phyloP scores from a whole-genome alignment of 2,113 vertebrate species.

The Clupea harengus region DNA sequence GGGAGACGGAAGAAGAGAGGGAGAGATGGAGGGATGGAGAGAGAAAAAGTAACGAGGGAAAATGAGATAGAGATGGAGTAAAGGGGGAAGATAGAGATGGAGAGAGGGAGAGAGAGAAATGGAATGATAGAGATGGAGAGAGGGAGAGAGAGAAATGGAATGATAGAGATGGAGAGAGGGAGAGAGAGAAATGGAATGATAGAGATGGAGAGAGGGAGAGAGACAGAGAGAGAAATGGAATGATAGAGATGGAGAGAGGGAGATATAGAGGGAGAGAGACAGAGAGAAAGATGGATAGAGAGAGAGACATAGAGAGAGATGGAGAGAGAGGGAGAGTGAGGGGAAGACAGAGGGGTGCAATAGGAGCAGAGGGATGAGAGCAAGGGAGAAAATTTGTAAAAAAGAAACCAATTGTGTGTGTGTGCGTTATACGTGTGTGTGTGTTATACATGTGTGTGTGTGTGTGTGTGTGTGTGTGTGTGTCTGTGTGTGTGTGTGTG shows the following conservation, averaged over 20 bases:
- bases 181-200: background rate
- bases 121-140: background rate
- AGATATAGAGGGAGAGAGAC: background rate
- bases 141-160: slow-evolving; percentile 10
- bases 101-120: background rate
- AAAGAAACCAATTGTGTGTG: background rate
- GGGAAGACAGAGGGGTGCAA: background rate
- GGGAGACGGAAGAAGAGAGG: background rate
- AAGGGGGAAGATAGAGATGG: slow-evolving; percentile 2
- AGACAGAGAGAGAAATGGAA: background rate
- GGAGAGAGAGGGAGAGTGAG: background rate
- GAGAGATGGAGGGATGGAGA: slow-evolving; percentile 1
- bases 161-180: background rate
- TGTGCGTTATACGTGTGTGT: background rate
- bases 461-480: background rate
- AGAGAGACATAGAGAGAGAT: background rate
- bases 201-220: background rate
- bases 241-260: too few species aligned
- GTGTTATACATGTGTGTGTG: background rate
- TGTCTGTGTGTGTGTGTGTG: background rate
- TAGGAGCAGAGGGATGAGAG: background rate
- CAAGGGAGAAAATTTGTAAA: too few species aligned
- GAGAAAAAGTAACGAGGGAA: too few species aligned
- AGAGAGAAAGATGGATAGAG: background rate
- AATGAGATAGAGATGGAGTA: background rate